These are phyloP conservation scores for Halocynthia aurantium DNA, from an alignment of 23 tunicate genomes.

Conservation along the genomic window DNA sequence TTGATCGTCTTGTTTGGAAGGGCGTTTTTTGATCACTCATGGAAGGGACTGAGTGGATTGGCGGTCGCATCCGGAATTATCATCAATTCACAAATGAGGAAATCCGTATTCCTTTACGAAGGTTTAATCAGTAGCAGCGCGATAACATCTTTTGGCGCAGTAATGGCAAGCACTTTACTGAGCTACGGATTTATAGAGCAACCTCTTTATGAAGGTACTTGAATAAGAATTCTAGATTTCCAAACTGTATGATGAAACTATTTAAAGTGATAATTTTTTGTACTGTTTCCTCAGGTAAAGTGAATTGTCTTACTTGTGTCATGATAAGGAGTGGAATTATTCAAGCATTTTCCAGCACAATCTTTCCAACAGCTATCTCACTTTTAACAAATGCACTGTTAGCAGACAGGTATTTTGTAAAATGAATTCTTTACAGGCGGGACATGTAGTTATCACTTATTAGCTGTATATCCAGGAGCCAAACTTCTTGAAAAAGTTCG, in stretches of 20 bases:
- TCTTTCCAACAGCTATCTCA: not conserved
- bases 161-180: not conserved
- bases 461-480: no score
- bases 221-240: not conserved
- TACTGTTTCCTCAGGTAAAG: not conserved
- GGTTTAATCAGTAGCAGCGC: not conserved
- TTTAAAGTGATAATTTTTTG: not conserved
- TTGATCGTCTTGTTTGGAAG: no score
- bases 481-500: no score
- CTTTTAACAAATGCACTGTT: not conserved
- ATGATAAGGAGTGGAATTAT: not conserved
- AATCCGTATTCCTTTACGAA: not conserved
- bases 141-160: not conserved
- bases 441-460: not conserved
- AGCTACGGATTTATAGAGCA: not conserved
- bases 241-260: not conserved
- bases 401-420: not conserved
- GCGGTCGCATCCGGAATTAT: slow-evolving; percentile 1
- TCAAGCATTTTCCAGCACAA: not conserved
- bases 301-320: not conserved
- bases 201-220: not conserved
- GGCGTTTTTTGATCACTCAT: no score
- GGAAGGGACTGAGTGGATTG: not conserved
- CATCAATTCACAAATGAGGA: not conserved
- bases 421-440: not conserved